Percentiles rank a stretch among this genome's conserved stretches.
Conservation (phyloP, 2,113 vertebrate species). For the Eulacestoma nigropectus region DNA sequence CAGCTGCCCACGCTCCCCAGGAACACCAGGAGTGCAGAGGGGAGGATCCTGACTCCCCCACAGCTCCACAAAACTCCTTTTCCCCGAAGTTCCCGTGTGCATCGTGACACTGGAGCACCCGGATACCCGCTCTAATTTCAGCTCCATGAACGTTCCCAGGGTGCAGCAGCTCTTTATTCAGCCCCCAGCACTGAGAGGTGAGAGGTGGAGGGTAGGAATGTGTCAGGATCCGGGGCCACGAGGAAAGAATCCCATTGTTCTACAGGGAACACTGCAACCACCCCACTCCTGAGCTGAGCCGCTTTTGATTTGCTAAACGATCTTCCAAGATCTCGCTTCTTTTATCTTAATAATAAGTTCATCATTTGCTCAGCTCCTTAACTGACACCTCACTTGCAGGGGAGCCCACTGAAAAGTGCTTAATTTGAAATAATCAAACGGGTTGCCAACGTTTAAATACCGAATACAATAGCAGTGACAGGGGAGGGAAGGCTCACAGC, state of each 20-base stretch:
- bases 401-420: not conserved
- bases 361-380: not conserved
- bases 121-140: not conserved
- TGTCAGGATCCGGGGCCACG: not conserved
- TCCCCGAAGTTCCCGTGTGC: not conserved
- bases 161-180: not conserved
- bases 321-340: not conserved
- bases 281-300: not conserved
- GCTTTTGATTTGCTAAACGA: not conserved
- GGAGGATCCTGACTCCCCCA: not conserved
- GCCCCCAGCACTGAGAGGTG: not conserved
- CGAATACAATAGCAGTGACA: not conserved
- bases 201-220: not conserved
- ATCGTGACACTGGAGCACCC: not conserved
- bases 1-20: not conserved
- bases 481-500: not conserved
- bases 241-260: not conserved
- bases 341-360: not conserved
- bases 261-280: not conserved
- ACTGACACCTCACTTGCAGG: slow-evolving; percentile 39
- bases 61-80: not conserved
- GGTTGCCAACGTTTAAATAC: not conserved
- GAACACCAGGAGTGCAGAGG: not conserved
- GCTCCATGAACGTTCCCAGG: not conserved
- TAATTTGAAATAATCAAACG: slow-evolving; percentile 17